A percentile compares a stretch with the other conserved stretches of the same genome.
Conservation (phyloP, 1,140 invertebrate genomes). For the Magallana ariakensis region DNA sequence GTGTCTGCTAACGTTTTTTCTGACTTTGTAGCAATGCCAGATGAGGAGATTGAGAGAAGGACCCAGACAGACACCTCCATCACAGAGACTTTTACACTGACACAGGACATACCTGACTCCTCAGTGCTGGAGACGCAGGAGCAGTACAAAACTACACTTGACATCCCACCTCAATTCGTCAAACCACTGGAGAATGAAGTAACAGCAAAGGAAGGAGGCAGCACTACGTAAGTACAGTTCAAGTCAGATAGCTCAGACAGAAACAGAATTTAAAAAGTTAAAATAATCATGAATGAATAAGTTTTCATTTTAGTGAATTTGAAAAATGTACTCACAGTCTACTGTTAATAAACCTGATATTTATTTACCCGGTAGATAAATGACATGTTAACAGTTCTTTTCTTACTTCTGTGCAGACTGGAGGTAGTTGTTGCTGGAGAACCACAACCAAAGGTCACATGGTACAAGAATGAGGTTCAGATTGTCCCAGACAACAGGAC, state of each 20-base stretch:
- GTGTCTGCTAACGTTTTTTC: background rate
- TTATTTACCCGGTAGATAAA: too few relatives aligned
- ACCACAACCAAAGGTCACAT: slow-evolving; percentile 75
- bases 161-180: slow-evolving; percentile 75
- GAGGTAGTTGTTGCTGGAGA: slow-evolving; percentile 72
- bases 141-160: slow-evolving; percentile 67
- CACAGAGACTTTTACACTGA: slow-evolving; percentile 61
- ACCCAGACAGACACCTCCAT: slow-evolving; percentile 45
- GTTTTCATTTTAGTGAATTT: too few relatives aligned
- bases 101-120: slow-evolving; percentile 52
- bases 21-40: slow-evolving; percentile 47
- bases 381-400: too few relatives aligned
- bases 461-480: slow-evolving; percentile 74
- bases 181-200: slow-evolving; percentile 68
- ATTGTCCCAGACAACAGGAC: slow-evolving; percentile 69
- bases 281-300: too few relatives aligned
- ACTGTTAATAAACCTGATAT: too few relatives aligned
- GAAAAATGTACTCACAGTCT: too few relatives aligned
- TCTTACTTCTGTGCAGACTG: slow-evolving; percentile 63
- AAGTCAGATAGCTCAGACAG: background rate
- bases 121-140: slow-evolving; percentile 64
- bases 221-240: slow-evolving; percentile 70
- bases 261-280: too few relatives aligned
- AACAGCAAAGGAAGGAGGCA: slow-evolving; percentile 73
- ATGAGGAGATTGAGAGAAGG: slow-evolving; percentile 45